Conservation (phyloP, 35 echinoderm and acorn worm genomes). For the Eucidaris tribuloides region DNA sequence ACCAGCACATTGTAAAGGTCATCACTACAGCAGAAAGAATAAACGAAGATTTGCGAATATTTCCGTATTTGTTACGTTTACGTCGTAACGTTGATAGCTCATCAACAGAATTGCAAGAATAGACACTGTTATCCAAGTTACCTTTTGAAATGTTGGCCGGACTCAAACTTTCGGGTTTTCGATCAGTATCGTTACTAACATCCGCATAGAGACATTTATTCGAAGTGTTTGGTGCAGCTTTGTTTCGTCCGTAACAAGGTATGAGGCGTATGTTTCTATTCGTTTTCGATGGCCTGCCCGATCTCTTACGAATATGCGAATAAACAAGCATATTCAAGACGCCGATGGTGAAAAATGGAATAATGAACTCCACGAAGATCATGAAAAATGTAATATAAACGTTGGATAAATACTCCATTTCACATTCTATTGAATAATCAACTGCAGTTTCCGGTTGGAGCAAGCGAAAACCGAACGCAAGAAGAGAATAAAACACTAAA, state of each 20-base stretch:
- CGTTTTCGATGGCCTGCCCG: not conserved
- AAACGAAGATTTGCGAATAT: slow-evolving; percentile 17
- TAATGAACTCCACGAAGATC: slow-evolving; percentile 36
- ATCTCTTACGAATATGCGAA: not conserved
- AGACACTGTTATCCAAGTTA: not conserved
- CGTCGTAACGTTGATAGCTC: not conserved
- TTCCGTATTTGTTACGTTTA: not conserved
- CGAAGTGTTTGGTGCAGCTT: not conserved
- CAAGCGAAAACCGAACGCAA: not conserved
- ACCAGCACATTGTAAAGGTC: not conserved
- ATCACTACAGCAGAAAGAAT: slow-evolving; percentile 6
- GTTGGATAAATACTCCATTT: slow-evolving; percentile 42
- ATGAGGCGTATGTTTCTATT: not conserved
- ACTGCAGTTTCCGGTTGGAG: not conserved
- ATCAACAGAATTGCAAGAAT: not conserved
- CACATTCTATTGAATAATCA: slow-evolving; percentile 42
- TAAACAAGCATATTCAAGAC: slow-evolving; percentile 37
- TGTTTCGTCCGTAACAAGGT: not conserved
- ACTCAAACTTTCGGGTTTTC: not conserved
- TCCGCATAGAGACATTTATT: not conserved
- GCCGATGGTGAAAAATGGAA: slow-evolving; percentile 24
- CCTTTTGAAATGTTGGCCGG: not conserved
- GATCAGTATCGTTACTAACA: not conserved
- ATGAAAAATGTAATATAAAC: slow-evolving; percentile 1
- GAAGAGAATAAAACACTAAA: not conserved